phyloP scores from a whole-genome alignment of 2,797 vertebrate species.

The Odontamblyopus lacepedii region DNA sequence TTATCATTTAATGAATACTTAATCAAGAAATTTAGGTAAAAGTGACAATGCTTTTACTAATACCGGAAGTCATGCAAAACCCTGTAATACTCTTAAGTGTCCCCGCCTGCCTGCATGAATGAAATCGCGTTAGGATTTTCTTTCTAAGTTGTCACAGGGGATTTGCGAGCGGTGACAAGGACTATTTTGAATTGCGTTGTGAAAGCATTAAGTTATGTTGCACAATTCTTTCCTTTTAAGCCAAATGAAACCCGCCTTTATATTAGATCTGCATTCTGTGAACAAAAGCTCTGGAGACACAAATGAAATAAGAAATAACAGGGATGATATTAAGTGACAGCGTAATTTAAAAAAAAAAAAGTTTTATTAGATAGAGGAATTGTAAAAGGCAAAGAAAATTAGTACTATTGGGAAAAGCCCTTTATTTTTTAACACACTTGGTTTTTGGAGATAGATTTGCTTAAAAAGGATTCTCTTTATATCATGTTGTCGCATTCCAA shows the following conservation, averaged over 20 bases:
- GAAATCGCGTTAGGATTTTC: slow-evolving; percentile 38
- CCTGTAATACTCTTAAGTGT: slow-evolving; percentile 46
- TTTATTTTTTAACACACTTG: slow-evolving; percentile 5
- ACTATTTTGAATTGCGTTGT: slow-evolving; percentile 42
- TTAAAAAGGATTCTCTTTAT: slow-evolving; percentile 16
- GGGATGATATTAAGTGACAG: slow-evolving; percentile 28
- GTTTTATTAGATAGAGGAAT: slow-evolving; percentile 49
- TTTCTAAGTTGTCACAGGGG: slow-evolving; percentile 29
- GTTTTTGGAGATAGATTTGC: slow-evolving; percentile 31
- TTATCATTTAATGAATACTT: slow-evolving; percentile 36
- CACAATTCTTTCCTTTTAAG: slow-evolving; percentile 22
- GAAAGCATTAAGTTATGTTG: slow-evolving; percentile 42
- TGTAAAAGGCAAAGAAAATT: slow-evolving; percentile 37
- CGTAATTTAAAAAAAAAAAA: slow-evolving; percentile 27
- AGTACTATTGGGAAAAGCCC: slow-evolving; percentile 13
- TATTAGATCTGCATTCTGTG: slow-evolving; percentile 37
- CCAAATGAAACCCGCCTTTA: slow-evolving; percentile 43
- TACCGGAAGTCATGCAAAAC: slow-evolving; percentile 29
- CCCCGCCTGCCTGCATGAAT: slow-evolving; percentile 26
- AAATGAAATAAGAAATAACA: slow-evolving; percentile 54
- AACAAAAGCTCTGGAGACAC: slow-evolving; percentile 47
- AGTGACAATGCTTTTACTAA: slow-evolving; percentile 31
- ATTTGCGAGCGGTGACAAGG: slow-evolving; percentile 51
- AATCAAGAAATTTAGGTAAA: slow-evolving; percentile 31
- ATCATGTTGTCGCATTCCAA: slow-evolving; percentile 28